Base-by-base conservation (phyloP, 1,140 invertebrate genomes). In the Bombus picipes region DNA sequence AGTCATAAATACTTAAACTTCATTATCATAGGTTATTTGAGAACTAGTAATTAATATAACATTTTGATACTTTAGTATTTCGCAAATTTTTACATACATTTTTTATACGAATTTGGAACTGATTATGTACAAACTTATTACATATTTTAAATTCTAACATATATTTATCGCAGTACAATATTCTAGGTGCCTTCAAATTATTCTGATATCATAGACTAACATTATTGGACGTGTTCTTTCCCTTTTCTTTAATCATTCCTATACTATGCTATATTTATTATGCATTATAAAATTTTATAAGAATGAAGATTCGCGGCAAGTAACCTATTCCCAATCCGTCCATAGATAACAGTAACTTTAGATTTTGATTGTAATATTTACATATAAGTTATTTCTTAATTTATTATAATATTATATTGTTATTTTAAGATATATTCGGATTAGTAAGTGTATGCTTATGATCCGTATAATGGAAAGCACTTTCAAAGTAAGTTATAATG, bases 401-500 rank as follows among this genome's bases (percentile, higher is more conserved):
- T 89, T 77, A 86, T 79, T 77, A 75, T 74, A 84, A 71, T 86
- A 73, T 75, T 41, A 78, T 85, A 83, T 66, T 77, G 43, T 79
- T 77, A 74, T 80, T 88, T 85, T 79, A 53, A 71, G 80, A 53
- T 62, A 77, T 70, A 80, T 90, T 80, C 82, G 86, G 81, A 88
- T 59, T 85, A 25, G 18, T 43, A 82, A 87, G 62, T 81, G 53
- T 62, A 62, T 39, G 70, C 82, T 83, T 66, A 72, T 75, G 43
- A 75, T 66, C 57, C 62, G 28, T 80, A 59, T 82, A 90, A 90
- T 65, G 89, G 75, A 87, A 87, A 89, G 88, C 87, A 87, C 87
- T 88, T 91, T 76, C 81, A 88, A 90, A 86, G 74, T 88, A 89
- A 83, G 59, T 79, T 83, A 87, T 87, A 89, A 82, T 75, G 77